Evolutionary conservation across 2,113 vertebrate species (phyloP).

Genomic region (Taxidea taxus): DNA sequence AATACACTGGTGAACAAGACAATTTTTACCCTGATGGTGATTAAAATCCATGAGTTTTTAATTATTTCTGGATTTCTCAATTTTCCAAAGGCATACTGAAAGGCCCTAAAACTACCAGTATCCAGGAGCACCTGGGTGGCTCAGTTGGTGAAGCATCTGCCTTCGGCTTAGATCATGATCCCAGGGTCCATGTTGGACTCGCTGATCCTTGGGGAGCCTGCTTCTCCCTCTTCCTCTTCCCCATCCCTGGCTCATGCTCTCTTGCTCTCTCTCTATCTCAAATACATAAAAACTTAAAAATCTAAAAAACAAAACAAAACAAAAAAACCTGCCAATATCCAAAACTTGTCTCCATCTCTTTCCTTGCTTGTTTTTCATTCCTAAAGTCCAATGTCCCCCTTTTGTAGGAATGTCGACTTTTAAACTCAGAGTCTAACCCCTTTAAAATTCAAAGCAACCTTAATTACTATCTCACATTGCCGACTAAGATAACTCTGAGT

Average conservation of each 20-base stretch:
- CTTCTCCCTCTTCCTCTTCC: neutral
- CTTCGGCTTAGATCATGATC: neutral
- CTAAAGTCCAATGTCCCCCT: neutral
- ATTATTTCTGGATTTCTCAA: neutral
- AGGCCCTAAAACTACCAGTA: neutral
- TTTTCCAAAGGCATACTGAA: neutral
- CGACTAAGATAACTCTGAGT: neutral
- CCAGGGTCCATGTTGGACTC: neutral
- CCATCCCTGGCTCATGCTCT: too few relatives aligned
- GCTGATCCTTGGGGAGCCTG: neutral
- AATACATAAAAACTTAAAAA: neutral
- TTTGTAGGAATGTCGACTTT: neutral
- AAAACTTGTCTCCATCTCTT: neutral
- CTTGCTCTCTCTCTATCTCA: neutral
- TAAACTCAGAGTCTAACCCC: neutral
- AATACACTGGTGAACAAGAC: neutral
- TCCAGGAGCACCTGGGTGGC: neutral
- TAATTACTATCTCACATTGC: neutral
- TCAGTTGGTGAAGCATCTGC: neutral
- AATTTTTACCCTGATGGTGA: neutral
- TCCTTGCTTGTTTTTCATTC: neutral
- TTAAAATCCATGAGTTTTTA: neutral
- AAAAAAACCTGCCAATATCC: neutral
- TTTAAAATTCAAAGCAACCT: neutral
- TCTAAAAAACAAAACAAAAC: neutral